Base-by-base conservation (phyloP, 2,888 invertebrate genomes). In the Helicoverpa assulta region DNA sequence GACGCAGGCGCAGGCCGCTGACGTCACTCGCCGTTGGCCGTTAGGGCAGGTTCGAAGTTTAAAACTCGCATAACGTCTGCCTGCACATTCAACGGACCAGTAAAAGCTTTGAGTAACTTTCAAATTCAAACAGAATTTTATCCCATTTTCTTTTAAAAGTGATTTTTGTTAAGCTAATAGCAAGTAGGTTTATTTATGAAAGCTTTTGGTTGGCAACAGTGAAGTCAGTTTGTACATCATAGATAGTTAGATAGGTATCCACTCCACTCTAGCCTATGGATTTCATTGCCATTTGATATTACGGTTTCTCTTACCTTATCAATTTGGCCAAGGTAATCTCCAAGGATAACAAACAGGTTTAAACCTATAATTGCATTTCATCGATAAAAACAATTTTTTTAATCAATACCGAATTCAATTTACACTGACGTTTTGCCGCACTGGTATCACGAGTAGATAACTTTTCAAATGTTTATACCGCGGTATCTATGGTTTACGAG, bases 1-100 rank as follows among this genome's bases (percentile, higher is more conserved):
- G 58, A 47, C 58, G 68, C 43, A 75, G 75, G 33, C 33, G 33
- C 33, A 8, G 33, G 33, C 33, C 33, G 33, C 33, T 33, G 33
- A 33, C 33, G 33, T 33, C 33, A 33, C 33, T 33, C 33, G 33
- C 33, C 33, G 69, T 68, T 70, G 82, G 79, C 82, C 80, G 82
- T 82, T 79, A 73, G 64, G 79, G 73, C 82, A 74, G 73, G 80
- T 81, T 82, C 73, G 67, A 74, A 80, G 76, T 80, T 82, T 80
- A 64, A 82, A 80, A 70, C 60, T 65, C 64, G 59, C 82, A 71
- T 71, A 71, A 82, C 67, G 76, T 64, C 72, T 70, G 65, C 69
- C 53, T 67, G 70, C 60, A 73, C 70, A 60, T 56, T 57, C 56
- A 70, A 69, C 65, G 72, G 68, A 50, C 63, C 51, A 57, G 74